Evolutionary conservation across 2,888 invertebrate genomes (phyloP).

Genomic region (Andricus curvator): DNA sequence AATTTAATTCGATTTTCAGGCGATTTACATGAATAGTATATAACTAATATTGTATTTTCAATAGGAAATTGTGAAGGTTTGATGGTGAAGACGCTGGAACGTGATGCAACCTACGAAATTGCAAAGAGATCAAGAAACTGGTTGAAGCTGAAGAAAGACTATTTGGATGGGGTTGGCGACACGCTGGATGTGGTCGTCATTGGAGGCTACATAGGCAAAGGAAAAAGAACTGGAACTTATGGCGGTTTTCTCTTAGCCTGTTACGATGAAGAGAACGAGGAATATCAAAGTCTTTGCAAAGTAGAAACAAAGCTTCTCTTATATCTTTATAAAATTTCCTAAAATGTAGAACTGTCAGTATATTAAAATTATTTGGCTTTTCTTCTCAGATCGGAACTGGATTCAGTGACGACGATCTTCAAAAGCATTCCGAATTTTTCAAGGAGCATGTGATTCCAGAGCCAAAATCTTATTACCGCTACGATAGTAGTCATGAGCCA

Average conservation of each 20-base stretch:
- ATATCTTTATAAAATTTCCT: constrained; percentile 9
- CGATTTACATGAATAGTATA: not conserved
- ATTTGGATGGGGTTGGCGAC: constrained; percentile 97
- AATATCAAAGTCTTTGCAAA: constrained; percentile 96
- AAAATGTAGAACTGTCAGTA: not conserved
- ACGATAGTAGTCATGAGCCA: constrained; percentile 85
- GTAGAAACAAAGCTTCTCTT: constrained; percentile 76
- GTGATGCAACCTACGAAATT: constrained; percentile 97
- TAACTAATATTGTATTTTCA: constrained; percentile 9
- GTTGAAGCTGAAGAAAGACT: constrained; percentile 98
- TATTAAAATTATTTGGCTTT: constrained; percentile 16
- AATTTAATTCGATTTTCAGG: no score
- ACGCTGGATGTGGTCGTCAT: constrained; percentile 97
- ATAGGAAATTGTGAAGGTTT: constrained; percentile 97
- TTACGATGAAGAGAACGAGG: constrained; percentile 93
- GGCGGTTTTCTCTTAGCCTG: constrained; percentile 98
- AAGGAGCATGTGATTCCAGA: constrained; percentile 86
- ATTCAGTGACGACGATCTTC: constrained; percentile 94
- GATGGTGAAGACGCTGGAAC: constrained; percentile 97
- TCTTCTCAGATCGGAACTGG: constrained; percentile 90
- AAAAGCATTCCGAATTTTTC: constrained; percentile 87
- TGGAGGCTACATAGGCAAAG: constrained; percentile 95
- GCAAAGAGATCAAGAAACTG: constrained; percentile 96
- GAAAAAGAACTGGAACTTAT: constrained; percentile 94
- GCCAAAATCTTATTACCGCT: constrained; percentile 90